Conservation (phyloP, 2,113 vertebrate species). For the Thymallus thymallus region DNA sequence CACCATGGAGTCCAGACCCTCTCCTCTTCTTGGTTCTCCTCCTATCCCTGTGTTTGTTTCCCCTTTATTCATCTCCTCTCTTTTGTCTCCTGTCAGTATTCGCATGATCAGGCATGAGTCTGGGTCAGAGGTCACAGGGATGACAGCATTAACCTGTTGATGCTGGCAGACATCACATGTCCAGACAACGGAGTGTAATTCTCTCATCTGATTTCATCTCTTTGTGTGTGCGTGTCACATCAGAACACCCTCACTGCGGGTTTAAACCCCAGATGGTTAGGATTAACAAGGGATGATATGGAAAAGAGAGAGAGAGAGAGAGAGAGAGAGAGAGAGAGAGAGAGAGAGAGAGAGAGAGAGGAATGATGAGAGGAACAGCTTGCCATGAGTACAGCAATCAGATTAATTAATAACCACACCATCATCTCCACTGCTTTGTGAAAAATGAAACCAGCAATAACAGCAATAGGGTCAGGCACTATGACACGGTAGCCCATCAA, state of each 20-base stretch:
- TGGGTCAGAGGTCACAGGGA: background rate
- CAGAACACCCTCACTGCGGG: background rate
- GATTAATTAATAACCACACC: background rate
- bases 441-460: background rate
- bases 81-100: background rate
- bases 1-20: background rate
- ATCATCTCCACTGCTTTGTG: background rate
- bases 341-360: background rate
- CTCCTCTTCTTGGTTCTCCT: background rate
- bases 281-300: background rate
- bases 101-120: background rate
- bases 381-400: background rate
- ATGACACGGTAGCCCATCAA: background rate
- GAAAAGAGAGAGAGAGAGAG: background rate
- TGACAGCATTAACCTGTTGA: background rate
- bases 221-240: background rate
- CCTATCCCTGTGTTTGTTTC: background rate
- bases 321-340: background rate
- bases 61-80: background rate
- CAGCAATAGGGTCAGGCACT: background rate
- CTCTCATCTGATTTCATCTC: background rate
- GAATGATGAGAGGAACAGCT: too few species aligned
- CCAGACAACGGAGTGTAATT: background rate
- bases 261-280: background rate
- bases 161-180: background rate